Percentiles rank a stretch among this genome's conserved stretches.
Conservation (phyloP, 2,888 invertebrate genomes). For the Gymnosoma rotundatum region DNA sequence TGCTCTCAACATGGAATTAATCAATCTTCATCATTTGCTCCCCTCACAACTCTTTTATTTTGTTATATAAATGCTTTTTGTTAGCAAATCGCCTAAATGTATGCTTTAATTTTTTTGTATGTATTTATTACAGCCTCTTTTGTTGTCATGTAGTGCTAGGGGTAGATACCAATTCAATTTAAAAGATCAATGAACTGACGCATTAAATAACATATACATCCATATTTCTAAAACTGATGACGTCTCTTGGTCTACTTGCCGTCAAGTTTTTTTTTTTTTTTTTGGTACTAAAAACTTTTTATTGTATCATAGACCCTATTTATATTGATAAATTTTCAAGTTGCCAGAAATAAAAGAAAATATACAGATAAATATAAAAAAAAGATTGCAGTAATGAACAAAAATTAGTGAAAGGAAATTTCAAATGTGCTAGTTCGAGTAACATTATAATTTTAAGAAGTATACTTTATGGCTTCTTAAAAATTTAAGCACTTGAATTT, state of each 20-base stretch:
- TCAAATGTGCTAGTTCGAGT: no score
- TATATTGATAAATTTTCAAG: slow-evolving; percentile 5
- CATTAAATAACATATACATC: not conserved
- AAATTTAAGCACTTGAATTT: no score
- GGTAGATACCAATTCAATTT: not conserved
- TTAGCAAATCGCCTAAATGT: slow-evolving; percentile 25
- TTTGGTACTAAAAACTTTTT: not conserved
- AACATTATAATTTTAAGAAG: no score
- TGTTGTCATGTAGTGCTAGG: slow-evolving; percentile 18
- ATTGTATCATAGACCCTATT: not conserved
- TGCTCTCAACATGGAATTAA: not conserved
- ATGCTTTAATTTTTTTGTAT: slow-evolving; percentile 11
- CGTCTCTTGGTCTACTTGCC: slow-evolving; percentile 46
- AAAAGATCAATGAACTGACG: not conserved
- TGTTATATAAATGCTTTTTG: slow-evolving; percentile 1
- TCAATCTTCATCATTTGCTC: not conserved
- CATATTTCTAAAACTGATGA: slow-evolving; percentile 7
- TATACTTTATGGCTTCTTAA: no score
- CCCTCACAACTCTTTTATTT: not conserved
- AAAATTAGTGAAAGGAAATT: no score
- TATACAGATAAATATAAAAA: no score
- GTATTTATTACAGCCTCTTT: slow-evolving; percentile 9
- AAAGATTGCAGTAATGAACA: no score
- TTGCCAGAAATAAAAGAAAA: not conserved
- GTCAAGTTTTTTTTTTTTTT: not conserved